phyloP scores from a whole-genome alignment of 2,888 invertebrate genomes.

The Cryptophagus acutangulus region DNA sequence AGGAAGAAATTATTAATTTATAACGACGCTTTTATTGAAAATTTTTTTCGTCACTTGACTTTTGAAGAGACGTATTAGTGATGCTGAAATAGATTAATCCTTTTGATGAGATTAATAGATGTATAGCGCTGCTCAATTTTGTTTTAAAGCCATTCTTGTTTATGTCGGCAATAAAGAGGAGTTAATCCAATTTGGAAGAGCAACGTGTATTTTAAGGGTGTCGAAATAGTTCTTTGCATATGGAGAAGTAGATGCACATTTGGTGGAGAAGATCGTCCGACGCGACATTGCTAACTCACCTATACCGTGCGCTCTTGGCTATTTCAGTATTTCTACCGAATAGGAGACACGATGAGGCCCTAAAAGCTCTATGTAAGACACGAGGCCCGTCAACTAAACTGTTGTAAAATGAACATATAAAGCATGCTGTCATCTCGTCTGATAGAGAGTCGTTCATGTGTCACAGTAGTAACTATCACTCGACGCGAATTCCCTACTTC shows the following conservation, averaged over 20 bases:
- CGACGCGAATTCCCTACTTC: conserved; percentile 22
- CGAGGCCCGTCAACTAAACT: conserved; percentile 43
- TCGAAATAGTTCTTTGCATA: conserved; percentile 18
- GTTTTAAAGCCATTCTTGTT: too few relatives aligned
- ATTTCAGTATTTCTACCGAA: conserved; percentile 38
- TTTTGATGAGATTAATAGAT: too few relatives aligned
- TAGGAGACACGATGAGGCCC: conserved; percentile 34
- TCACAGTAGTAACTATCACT: conserved; percentile 33
- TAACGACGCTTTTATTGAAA: too few relatives aligned
- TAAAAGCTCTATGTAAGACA: conserved; percentile 38
- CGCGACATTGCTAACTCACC: conserved; percentile 36
- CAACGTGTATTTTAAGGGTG: not conserved
- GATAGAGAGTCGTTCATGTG: conserved; percentile 40
- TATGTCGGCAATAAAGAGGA: too few relatives aligned
- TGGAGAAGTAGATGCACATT: not conserved
- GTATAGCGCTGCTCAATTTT: too few relatives aligned
- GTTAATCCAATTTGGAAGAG: too few relatives aligned
- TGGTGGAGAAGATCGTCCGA: conserved; percentile 18
- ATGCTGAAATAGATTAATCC: too few relatives aligned
- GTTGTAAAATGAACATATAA: conserved; percentile 50
- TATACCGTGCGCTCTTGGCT: conserved; percentile 42
- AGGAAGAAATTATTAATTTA: too few relatives aligned
- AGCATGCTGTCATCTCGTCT: conserved; percentile 45
- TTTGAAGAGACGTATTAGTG: too few relatives aligned
- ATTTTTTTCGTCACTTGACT: too few relatives aligned